Evolutionary conservation across 2,888 invertebrate species (phyloP).

Genomic region (Chaetogeoica ovagalla): DNA sequence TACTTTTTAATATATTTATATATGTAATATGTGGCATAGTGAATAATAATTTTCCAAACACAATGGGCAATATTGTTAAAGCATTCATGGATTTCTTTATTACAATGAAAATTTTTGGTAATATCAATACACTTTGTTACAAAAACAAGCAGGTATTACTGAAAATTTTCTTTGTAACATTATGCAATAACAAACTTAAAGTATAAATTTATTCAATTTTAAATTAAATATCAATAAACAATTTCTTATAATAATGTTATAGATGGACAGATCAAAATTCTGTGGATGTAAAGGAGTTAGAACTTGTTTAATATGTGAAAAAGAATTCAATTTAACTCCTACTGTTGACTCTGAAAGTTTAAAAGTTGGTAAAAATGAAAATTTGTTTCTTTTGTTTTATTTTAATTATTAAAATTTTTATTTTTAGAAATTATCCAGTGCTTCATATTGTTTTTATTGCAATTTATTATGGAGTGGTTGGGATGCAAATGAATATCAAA

Average conservation of each 20-base stretch:
- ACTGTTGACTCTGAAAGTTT: constrained; percentile 39
- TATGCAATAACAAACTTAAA: no score
- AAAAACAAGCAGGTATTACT: no score
- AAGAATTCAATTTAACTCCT: constrained; percentile 63
- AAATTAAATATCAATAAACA: background rate
- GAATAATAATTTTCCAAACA: no score
- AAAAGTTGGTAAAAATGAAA: constrained; percentile 22
- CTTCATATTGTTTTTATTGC: constrained; percentile 72
- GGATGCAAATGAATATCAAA: constrained; percentile 66
- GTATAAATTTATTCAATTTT: background rate
- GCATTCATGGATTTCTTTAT: no score
- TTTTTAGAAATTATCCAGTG: constrained; percentile 59
- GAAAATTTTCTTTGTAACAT: no score
- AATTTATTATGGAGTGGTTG: constrained; percentile 76
- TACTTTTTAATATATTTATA: no score
- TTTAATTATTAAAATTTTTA: background rate
- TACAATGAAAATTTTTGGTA: no score
- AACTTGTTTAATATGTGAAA: constrained; percentile 85
- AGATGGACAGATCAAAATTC: constrained; percentile 69
- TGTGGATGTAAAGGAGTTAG: constrained; percentile 94
- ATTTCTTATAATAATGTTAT: constrained; percentile 1
- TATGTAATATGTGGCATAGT: no score
- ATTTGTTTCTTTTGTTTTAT: background rate
- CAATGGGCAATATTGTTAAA: no score
- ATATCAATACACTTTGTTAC: no score